Conservation (phyloP, 2,888 invertebrate genomes). For the Ethmia dodecea region DNA sequence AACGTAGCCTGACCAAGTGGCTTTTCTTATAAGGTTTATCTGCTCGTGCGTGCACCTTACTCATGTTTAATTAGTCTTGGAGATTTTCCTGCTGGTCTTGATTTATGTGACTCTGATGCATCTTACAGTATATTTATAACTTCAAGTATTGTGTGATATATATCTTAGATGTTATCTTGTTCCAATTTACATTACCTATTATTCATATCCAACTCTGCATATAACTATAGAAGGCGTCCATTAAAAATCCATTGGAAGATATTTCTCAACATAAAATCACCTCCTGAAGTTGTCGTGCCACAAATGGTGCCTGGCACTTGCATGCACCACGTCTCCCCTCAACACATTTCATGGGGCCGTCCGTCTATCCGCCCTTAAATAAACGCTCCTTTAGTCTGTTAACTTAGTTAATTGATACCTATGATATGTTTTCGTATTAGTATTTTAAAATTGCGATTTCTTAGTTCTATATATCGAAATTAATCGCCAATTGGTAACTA, state of each 20-base stretch:
- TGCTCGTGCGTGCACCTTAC: slow-evolving; percentile 10
- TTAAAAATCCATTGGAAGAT: background rate
- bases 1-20: slow-evolving; percentile 2
- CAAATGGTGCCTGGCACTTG: slow-evolving; percentile 46
- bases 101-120: background rate
- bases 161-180: too few relatives aligned
- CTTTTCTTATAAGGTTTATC: slow-evolving; percentile 7
- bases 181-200: too few relatives aligned
- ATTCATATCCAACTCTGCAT: too few relatives aligned
- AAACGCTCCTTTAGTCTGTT: slow-evolving; percentile 26
- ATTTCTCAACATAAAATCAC: slow-evolving; percentile 18
- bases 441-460: too few relatives aligned
- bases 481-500: too few relatives aligned
- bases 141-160: too few relatives aligned
- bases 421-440: too few relatives aligned
- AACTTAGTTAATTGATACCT: slow-evolving; percentile 27
- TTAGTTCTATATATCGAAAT: too few relatives aligned
- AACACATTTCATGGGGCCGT: slow-evolving; percentile 28
- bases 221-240: too few relatives aligned
- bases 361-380: slow-evolving; percentile 31
- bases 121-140: too few relatives aligned
- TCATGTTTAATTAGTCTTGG: slow-evolving; percentile 16
- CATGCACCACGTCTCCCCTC: slow-evolving; percentile 47
- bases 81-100: slow-evolving; percentile 13
- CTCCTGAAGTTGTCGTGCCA: slow-evolving; percentile 27